phyloP scores from a whole-genome alignment of 2,888 invertebrate species.

The Rhopalosiphum nymphaeae region DNA sequence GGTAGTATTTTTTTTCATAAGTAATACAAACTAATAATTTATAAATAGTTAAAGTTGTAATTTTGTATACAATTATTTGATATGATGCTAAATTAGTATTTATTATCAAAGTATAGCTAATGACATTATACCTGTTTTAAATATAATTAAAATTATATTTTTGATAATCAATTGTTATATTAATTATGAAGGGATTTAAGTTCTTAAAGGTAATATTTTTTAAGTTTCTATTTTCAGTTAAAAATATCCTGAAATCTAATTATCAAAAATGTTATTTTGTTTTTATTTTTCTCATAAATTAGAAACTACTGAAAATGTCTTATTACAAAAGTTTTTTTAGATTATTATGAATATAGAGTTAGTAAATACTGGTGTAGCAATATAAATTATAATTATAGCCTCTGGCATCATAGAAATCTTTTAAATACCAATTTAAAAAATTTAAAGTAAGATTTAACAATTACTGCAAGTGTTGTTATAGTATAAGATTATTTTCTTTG shows the following conservation, averaged over 20 bases:
- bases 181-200: not conserved
- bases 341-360: not conserved
- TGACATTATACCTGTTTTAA: not conserved
- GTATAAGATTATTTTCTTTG: not conserved
- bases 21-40: not conserved
- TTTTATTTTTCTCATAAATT: not conserved
- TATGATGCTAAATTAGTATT: not conserved
- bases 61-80: not conserved
- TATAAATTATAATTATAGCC: not conserved
- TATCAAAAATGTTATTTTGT: not conserved
- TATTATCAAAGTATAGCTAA: not conserved
- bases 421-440: not conserved
- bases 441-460: not conserved
- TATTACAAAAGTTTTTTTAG: not conserved
- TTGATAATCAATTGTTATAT: not conserved
- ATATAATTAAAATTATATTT: not conserved
- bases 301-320: not conserved
- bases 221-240: not conserved
- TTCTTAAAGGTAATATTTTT: not conserved
- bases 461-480: not conserved
- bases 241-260: not conserved
- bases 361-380: not conserved
- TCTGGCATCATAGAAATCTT: not conserved
- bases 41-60: not conserved
- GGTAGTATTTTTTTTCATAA: conserved; percentile 29